Conservation (phyloP, 2,888 invertebrate species). For the Aphrophora alni region DNA sequence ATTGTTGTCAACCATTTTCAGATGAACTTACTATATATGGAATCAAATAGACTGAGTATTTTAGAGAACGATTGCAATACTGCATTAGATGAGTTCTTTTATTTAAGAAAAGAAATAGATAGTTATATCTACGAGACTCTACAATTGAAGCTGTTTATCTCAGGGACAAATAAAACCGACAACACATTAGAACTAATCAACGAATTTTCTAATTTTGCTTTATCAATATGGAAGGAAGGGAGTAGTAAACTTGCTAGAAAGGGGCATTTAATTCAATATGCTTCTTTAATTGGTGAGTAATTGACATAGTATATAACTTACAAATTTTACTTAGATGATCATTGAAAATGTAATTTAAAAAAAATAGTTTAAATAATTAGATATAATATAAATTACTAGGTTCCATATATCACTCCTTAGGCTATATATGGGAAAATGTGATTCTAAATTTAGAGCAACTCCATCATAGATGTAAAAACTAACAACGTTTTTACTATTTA, state of each 20-base stretch:
- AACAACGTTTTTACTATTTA: no score
- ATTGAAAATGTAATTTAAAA: not conserved
- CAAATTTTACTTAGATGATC: not conserved
- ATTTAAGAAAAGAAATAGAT: conserved; percentile 20
- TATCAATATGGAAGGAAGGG: conserved; percentile 21
- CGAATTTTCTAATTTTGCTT: conserved; percentile 23
- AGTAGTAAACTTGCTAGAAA: conserved; percentile 23
- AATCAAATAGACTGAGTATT: not conserved
- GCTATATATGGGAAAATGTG: no score
- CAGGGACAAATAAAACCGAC: not conserved
- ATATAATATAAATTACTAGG: no score
- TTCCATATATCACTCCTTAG: no score
- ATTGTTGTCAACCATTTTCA: not conserved
- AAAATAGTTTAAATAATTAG: no score
- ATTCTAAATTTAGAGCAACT: no score
- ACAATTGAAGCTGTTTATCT: not conserved
- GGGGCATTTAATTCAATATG: conserved; percentile 18
- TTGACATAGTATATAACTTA: not conserved
- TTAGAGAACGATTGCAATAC: conserved; percentile 21
- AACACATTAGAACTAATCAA: conserved; percentile 2
- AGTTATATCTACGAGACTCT: conserved; percentile 5
- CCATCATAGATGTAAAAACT: no score
- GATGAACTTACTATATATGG: conserved; percentile 26
- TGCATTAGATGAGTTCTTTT: conserved; percentile 20
- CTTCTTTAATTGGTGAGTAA: conserved; percentile 23